Percentiles rank a stretch among this genome's conserved stretches.
Evolutionary conservation across 2,113 vertebrate species (phyloP).

Genomic region (Nycticebus coucang): DNA sequence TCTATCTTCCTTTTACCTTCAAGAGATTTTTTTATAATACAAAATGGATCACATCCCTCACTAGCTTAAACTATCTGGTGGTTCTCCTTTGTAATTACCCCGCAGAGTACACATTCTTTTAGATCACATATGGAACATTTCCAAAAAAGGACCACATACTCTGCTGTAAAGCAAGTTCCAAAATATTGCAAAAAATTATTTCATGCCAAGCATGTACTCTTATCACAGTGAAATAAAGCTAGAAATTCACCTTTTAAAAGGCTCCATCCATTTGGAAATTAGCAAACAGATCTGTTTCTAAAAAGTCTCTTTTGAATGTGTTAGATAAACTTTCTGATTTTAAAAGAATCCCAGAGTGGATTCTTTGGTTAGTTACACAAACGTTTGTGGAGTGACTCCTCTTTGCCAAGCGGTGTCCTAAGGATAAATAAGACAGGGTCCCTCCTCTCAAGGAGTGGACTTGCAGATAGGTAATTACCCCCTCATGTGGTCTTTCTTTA

Average conservation of each 20-base stretch:
- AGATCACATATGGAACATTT: not conserved
- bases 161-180: not conserved
- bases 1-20: not conserved
- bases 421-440: not conserved
- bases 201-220: not conserved
- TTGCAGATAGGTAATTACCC: not conserved
- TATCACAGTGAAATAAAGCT: conserved; percentile 9
- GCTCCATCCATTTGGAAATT: conserved; percentile 14
- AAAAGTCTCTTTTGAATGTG: not conserved
- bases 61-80: not conserved
- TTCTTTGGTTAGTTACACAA: conserved; percentile 5
- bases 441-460: not conserved
- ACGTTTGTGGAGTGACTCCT: not conserved
- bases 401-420: not conserved
- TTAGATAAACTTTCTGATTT: not conserved
- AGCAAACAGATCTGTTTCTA: not conserved
- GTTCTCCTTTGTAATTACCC: not conserved
- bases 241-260: not conserved
- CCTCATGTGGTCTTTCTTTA: not conserved
- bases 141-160: not conserved
- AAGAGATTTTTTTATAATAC: not conserved
- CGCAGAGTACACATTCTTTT: not conserved
- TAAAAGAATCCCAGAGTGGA: not conserved
- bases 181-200: not conserved
- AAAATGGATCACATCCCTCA: not conserved